A percentile compares a stretch with the other conserved stretches of the same genome.
Evolutionary conservation across 2,113 vertebrate genomes (phyloP).

Genomic region (Acrocephalus kingi): DNA sequence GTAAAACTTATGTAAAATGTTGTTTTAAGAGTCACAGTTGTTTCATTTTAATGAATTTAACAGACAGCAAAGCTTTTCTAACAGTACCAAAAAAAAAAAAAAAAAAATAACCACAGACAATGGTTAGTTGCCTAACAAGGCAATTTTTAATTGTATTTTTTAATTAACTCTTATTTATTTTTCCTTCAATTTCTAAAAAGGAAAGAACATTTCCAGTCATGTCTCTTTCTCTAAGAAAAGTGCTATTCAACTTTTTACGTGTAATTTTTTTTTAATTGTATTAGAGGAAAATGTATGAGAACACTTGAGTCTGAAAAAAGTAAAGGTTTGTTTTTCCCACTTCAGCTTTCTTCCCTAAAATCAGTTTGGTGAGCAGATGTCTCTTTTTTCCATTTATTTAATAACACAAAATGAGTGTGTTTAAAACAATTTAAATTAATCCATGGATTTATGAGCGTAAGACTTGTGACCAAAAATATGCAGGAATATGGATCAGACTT

Average conservation of each 20-base stretch:
- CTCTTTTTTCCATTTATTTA: neutral
- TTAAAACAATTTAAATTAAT: neutral
- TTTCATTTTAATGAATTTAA: neutral
- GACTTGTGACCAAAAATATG: neutral
- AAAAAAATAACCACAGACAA: neutral
- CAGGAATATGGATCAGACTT: neutral
- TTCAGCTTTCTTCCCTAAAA: neutral
- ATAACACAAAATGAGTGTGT: neutral
- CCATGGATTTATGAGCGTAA: neutral
- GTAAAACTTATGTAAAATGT: neutral
- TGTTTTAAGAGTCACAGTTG: neutral
- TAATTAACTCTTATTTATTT: neutral
- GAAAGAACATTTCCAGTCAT: neutral
- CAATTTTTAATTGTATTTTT: neutral
- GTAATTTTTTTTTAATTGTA: neutral
- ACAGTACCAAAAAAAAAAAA: fast-evolving
- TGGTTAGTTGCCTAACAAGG: neutral
- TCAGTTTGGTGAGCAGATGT: neutral
- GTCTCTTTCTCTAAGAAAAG: neutral
- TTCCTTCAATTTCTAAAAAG: neutral
- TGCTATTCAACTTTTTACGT: neutral
- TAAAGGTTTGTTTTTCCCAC: neutral
- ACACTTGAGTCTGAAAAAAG: neutral
- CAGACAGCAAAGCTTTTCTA: neutral
- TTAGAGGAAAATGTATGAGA: neutral